Evolutionary conservation across 2,113 vertebrate genomes (phyloP).

Genomic region (Marmota flaviventris): DNA sequence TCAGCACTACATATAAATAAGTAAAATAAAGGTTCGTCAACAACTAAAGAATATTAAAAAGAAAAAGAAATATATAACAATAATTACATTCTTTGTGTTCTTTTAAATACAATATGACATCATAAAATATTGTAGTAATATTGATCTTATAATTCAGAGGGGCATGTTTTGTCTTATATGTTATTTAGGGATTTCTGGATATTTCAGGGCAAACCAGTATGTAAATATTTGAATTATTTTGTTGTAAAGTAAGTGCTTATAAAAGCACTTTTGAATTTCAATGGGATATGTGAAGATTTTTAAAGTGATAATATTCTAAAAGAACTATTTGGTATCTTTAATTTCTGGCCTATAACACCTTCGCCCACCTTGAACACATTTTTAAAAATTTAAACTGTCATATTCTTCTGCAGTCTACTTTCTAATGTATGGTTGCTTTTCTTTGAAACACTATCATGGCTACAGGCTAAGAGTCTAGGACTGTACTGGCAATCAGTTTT

Average conservation of each 20-base stretch:
- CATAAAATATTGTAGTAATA: not conserved
- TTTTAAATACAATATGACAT: constrained; percentile 25
- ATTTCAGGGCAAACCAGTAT: constrained; percentile 12
- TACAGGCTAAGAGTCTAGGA: not conserved
- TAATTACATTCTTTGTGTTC: not conserved
- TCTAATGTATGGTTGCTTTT: not conserved
- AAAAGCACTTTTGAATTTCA: constrained; percentile 44
- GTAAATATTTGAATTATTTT: constrained; percentile 20
- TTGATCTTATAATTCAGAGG: not conserved
- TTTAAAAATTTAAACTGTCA: not conserved
- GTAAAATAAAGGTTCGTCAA: too few relatives aligned
- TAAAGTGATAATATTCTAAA: not conserved
- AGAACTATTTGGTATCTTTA: not conserved
- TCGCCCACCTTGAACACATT: not conserved
- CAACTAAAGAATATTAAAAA: too few relatives aligned
- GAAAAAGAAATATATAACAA: too few relatives aligned
- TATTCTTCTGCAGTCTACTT: constrained; percentile 26
- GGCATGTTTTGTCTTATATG: not conserved
- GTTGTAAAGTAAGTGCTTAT: constrained; percentile 37
- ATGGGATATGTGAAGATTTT: not conserved
- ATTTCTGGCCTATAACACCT: not conserved
- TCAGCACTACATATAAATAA: too few relatives aligned
- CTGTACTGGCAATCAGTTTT: not conserved
- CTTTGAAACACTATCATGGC: not conserved
- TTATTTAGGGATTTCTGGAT: not conserved